Base-by-base conservation (phyloP, 2,888 invertebrate species). In the Pemphredon lugubris region DNA sequence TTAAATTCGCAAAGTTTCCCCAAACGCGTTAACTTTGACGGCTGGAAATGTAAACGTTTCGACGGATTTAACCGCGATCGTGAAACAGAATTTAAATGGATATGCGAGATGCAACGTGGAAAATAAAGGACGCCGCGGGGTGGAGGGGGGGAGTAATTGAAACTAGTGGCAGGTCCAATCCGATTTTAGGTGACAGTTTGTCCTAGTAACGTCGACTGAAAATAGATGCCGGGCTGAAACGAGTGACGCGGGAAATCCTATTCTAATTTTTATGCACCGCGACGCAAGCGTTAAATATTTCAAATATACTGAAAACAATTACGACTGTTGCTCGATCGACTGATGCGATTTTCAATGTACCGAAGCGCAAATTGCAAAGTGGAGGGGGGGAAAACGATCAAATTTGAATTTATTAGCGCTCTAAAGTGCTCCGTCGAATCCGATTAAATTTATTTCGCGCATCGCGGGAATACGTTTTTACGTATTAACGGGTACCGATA, bases 1-100 rank as follows among this genome's bases (percentile, higher is more conserved):
- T 26, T 26, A 26, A 26, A 26, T 26, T 26, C 26, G 7, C 7
- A 26, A 26, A 3, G 26, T 26, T 26, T 7, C 26, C 37, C 21
- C 45, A 57, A 57, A 57, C 45, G 45, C 45, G 47, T 57, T 57
- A 57, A 45, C 45, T 45, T 34, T 3, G 55, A 34, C 4, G 48
- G 13, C 4, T 26, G 40, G 42, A 26, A 26, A 26, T 51, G 42
- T 40, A 44, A 53, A 45, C 53, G 60, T 53, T 23, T 32, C 44
- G 44, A 53, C 44, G 23, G 42, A 42, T 53, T 53, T 23, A 61
- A 61, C 34, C 53, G 53, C 23, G 23, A 14, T 16, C 4, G 7
- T 26, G 26, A 26, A 3, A 7, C 3, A 7, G 26, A 26, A 26
- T 1, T 9, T 34, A 1, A n/a, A 9, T 11, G 48, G 48, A 58